Evolutionary conservation across 2,113 vertebrate genomes (phyloP), one percentile per base, ranked within the genome.

Genomic region (Azemiops feae): DNA sequence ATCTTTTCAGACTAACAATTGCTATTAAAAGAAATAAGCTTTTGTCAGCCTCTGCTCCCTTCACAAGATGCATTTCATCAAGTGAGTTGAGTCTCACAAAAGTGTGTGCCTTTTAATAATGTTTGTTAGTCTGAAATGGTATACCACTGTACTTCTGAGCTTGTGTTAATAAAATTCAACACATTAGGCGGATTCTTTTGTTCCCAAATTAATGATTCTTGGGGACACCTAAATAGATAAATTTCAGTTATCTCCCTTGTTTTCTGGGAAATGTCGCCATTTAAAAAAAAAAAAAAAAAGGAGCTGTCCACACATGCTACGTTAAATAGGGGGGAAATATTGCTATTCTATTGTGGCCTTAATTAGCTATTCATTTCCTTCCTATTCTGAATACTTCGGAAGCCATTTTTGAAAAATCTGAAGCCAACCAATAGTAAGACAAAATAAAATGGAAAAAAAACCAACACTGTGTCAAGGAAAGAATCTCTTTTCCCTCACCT

Each of bases 121-220:
- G 39, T 43, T 81, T 81, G 74, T 39, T 81, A 81, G 18, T 39
- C 34, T 43, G 74, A 81, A 81, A 43, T 81, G 34, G 74, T 34
- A 50, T 50, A 81, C 34, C 18, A 81, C 69, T 39, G 43, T 34
- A 43, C 7, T 81, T 43, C 34, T 20, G 93, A 89, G 86, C 89
- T 89, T 85, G 81, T 93, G 87, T 95, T 94, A 96, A 94, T 95
- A 89, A n/a, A 85, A 95, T 92, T 92, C 45, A 88, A 90, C 88
- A 25, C 92, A 85, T 90, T 50, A 89, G 92, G 60, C 91, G 39
- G 81, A 60, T 39, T 95, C 39, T 30, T 87, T 94, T 45, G 45
- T 20, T 11, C 81, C 34, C 91, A 43, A 89, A 94, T 43, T 94
- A 91, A 95, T 95, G 93, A 95, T 95, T 93, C 92, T 57, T 89